A percentile compares a stretch with the other conserved stretches of the same genome.
Conservation (phyloP, 2,113 vertebrate species). For the Paradisaea rubra region DNA sequence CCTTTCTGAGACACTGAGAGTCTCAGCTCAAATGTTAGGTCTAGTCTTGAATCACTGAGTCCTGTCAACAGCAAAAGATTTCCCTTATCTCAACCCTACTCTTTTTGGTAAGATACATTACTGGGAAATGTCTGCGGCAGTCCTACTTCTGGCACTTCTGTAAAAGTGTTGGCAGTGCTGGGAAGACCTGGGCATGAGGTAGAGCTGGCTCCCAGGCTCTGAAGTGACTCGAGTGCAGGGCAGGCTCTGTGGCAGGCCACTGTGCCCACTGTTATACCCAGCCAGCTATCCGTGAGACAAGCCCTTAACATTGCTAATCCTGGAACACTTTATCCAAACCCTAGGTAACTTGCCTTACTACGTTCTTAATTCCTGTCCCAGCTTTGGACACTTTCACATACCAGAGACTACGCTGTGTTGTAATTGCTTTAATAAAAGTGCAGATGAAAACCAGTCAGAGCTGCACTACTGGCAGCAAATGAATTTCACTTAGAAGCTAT, state of each 20-base stretch:
- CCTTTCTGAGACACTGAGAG: not conserved
- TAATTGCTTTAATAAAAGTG: conserved; percentile 32
- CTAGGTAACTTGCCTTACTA: not conserved
- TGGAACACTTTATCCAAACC: not conserved
- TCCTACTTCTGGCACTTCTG: not conserved
- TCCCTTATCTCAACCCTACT: not conserved
- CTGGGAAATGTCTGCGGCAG: not conserved
- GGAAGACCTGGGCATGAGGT: not conserved
- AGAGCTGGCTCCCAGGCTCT: not conserved
- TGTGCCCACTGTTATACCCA: not conserved
- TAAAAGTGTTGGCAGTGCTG: not conserved
- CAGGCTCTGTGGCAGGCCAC: not conserved
- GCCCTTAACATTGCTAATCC: not conserved
- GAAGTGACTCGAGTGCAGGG: not conserved
- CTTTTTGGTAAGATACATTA: not conserved
- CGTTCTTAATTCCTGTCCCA: not conserved
- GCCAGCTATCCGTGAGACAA: not conserved
- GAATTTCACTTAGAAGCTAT: conserved; percentile 22
- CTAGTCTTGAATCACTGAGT: not conserved
- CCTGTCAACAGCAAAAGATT: not conserved
- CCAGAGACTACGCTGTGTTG: not conserved
- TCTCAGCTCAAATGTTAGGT: not conserved
- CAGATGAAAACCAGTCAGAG: conserved; percentile 14
- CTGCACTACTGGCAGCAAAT: conserved; percentile 3
- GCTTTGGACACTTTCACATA: not conserved